phyloP scores from a whole-genome alignment of 2,797 vertebrate genomes.

The Alouatta caraya region DNA sequence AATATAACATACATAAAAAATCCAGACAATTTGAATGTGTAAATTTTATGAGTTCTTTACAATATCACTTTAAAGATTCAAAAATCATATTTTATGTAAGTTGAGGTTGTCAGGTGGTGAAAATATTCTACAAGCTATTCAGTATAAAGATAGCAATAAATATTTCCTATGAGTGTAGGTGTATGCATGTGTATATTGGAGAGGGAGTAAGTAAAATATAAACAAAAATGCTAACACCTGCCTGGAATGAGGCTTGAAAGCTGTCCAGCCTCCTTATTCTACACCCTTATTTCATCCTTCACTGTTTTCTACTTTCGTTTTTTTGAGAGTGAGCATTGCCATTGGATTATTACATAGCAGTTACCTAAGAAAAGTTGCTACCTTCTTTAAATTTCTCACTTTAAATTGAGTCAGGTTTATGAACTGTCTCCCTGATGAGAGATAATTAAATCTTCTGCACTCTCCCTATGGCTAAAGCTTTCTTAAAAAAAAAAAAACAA shows the following conservation, averaged over 20 bases:
- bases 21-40: not conserved
- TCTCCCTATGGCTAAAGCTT: not conserved
- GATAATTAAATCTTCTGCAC: not conserved
- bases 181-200: not conserved
- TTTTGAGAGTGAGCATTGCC: not conserved
- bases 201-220: not conserved
- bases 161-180: not conserved
- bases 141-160: not conserved
- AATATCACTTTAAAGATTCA: not conserved
- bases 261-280: not conserved
- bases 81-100: slow-evolving; percentile 16
- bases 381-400: not conserved
- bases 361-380: not conserved
- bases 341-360: not conserved
- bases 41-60: not conserved
- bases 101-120: not conserved
- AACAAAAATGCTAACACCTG: not conserved
- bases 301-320: not conserved
- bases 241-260: not conserved
- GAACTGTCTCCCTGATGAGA: not conserved
- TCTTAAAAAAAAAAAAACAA: not conserved
- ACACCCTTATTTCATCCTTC: not conserved
- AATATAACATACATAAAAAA: not conserved
- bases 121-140: not conserved
- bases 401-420: not conserved